Evolutionary conservation across 2,797 vertebrate species (phyloP), one percentile per base, ranked within the genome.

Genomic region (Anguilla obscura): DNA sequence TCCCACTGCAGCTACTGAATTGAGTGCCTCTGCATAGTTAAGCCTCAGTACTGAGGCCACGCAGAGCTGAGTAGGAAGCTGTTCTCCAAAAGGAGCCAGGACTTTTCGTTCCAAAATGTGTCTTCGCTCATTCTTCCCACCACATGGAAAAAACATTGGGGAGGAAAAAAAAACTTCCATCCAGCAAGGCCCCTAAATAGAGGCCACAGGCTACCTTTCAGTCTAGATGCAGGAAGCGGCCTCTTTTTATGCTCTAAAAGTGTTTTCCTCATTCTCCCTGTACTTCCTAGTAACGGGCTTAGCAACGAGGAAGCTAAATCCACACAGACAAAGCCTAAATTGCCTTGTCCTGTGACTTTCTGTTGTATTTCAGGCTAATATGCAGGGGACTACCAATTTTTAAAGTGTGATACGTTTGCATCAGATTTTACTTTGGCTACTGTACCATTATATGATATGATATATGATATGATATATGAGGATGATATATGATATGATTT

Each of bases 1-100:
- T 83, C 58, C 86, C 82, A n/a, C 21, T 80, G 85, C 88, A 83
- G 86, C 79, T 87, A 88, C 87, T 86, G 89, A 91, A 90, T 85
- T 50, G 87, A 87, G 27, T 86, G 86, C 89, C 24, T 10, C 45
- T 82, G 79, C 45, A 50, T n/a, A 24, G 79, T 82, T 21, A 50
- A 48, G 79, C 50, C 79, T 82, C 79, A 82, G 40, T 45, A 50
- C 79, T 50, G 79, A 82, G 45, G 79, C 79, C 45, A 48, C 45
- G 76, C 18, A n/a, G 40, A 82, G 79, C 79, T 50, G 45, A 24
- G 45, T 12, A 82, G 79, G 79, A 82, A 82, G 24, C 79, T 50
- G 40, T 27, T 82, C 79, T 48, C 18, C 24, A 3, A 48, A 48
- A 82, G 79, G 79, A 82, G 79, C 79, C 79, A 82, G 79, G 24